Evolutionary conservation across 2,113 vertebrate genomes (phyloP).

Genomic region (Cheirogaleus medius): DNA sequence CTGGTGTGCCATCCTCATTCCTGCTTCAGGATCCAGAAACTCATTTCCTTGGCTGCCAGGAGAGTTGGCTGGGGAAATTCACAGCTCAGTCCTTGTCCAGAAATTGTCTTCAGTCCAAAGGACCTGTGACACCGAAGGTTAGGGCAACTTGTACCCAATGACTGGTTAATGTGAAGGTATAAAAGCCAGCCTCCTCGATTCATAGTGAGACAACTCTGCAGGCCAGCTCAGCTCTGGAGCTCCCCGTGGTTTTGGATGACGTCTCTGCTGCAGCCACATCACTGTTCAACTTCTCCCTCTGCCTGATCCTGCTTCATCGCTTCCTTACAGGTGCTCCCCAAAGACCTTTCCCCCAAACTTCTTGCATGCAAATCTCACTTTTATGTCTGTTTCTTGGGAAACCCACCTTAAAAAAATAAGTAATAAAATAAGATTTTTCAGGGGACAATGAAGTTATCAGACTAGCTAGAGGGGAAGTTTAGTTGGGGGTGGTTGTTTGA

Average conservation of each 20-base stretch:
- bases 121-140: background rate
- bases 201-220: background rate
- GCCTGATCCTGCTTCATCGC: background rate
- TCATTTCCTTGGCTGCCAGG: background rate
- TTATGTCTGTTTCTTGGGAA: background rate
- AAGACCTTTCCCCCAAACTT: background rate
- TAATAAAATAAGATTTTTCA: background rate
- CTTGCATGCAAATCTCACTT: background rate
- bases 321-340: background rate
- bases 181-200: background rate
- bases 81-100: background rate
- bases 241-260: background rate
- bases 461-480: background rate
- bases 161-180: background rate
- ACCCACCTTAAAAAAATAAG: background rate
- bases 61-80: background rate
- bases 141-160: background rate
- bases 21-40: background rate
- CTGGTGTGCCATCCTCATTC: background rate
- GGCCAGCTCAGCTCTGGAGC: background rate
- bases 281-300: background rate
- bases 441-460: background rate
- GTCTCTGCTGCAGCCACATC: background rate
- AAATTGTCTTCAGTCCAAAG: background rate
- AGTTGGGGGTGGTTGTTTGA: background rate